These are phyloP conservation scores for Acrobasis suavella DNA, from an alignment of 2,888 invertebrate genomes.

Conservation along the genomic window DNA sequence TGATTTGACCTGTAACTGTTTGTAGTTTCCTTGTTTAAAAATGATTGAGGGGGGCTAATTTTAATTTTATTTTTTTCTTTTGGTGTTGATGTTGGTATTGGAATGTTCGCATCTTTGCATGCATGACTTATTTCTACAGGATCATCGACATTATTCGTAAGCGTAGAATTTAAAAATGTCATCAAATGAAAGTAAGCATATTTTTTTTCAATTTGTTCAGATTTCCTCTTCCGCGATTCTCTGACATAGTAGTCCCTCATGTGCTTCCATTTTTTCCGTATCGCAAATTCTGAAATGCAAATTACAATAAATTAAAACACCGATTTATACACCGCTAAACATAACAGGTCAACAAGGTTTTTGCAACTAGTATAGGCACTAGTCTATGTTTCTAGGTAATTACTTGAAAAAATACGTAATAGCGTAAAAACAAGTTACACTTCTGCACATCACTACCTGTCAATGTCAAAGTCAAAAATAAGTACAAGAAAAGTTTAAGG, in stretches of 20 bases:
- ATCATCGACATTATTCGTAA: not conserved
- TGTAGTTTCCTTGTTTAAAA: not conserved
- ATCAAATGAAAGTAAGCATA: slow-evolving; percentile 13
- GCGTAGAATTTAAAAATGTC: not conserved
- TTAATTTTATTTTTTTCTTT: not conserved
- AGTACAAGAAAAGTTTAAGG: too few species aligned
- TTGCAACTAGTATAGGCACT: too few species aligned
- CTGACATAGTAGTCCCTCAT: slow-evolving; percentile 5
- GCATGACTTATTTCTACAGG: not conserved
- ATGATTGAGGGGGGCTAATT: not conserved
- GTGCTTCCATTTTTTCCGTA: slow-evolving; percentile 8
- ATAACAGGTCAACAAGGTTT: too few species aligned
- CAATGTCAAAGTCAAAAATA: too few species aligned
- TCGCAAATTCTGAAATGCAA: slow-evolving; percentile 1
- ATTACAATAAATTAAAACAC: not conserved
- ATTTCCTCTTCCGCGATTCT: not conserved
- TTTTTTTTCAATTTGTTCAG: slow-evolving; percentile 8
- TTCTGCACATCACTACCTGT: too few species aligned
- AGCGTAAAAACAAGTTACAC: too few species aligned
- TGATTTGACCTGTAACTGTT: not conserved
- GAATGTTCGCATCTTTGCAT: not conserved
- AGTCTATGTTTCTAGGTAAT: too few species aligned
- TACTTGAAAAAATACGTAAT: too few species aligned
- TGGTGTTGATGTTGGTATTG: not conserved
- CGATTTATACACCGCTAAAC: too few species aligned